Conservation (phyloP, 2,888 invertebrate species). For the Coenonympha glycerion region DNA sequence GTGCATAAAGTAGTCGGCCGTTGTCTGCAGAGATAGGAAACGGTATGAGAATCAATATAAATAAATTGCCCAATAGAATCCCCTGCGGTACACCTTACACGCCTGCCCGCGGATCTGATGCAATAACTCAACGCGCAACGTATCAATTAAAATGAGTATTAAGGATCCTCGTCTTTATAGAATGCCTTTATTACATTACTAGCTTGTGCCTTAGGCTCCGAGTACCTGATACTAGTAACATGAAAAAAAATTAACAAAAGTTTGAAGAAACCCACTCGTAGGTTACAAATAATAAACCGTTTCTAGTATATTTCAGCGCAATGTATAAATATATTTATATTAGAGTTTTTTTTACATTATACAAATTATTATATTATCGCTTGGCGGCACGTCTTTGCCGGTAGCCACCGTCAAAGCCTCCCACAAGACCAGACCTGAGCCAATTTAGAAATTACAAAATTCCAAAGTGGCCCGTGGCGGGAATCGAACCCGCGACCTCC, state of each 20-base stretch:
- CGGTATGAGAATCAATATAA: constrained; percentile 65
- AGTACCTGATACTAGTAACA: background rate
- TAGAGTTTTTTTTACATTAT: too few species aligned
- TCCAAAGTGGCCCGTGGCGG: too few species aligned
- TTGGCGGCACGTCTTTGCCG: too few species aligned
- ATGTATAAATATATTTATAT: too few species aligned
- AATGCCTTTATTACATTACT: constrained; percentile 6
- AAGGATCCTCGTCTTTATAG: constrained; percentile 36
- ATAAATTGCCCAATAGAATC: constrained; percentile 67
- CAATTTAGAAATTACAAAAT: too few species aligned
- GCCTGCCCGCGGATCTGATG: constrained; percentile 53
- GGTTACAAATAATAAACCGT: too few species aligned
- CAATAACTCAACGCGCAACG: constrained; percentile 67
- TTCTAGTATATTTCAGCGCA: too few species aligned
- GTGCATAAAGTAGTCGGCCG: constrained; percentile 49
- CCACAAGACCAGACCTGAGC: too few species aligned
- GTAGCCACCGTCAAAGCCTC: too few species aligned
- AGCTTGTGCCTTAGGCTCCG: background rate
- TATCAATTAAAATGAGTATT: constrained; percentile 69
- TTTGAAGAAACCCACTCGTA: too few species aligned
- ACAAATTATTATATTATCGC: too few species aligned
- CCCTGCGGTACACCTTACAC: constrained; percentile 49
- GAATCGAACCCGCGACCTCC: too few species aligned
- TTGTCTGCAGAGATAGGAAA: constrained; percentile 56
- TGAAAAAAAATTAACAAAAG: background rate